Evolutionary conservation across 2,888 invertebrate genomes (phyloP).

Genomic region (Dolomedes plantarius): DNA sequence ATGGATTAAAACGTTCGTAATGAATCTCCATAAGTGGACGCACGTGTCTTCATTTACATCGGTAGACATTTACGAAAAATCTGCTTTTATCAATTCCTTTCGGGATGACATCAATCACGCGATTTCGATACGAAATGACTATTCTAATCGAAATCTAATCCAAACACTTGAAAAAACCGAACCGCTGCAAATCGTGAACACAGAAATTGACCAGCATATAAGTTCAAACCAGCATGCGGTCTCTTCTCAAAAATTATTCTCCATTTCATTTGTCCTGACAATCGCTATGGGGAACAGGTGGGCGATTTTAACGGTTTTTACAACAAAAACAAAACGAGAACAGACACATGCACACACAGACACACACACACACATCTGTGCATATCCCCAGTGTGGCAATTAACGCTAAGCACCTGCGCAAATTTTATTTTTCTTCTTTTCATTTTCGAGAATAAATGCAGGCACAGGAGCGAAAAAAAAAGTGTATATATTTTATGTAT

Average conservation of each 20-base stretch:
- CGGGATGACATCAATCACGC: too few relatives aligned
- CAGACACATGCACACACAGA: neutral
- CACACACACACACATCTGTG: slow-evolving; percentile 19
- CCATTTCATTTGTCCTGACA: slow-evolving; percentile 7
- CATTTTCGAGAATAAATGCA: neutral
- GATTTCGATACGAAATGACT: too few relatives aligned
- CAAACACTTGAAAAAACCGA: too few relatives aligned
- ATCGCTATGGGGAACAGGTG: slow-evolving; percentile 36
- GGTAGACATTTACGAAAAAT: too few relatives aligned
- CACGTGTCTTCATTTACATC: too few relatives aligned
- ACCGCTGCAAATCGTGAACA: too few relatives aligned
- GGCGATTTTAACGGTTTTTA: slow-evolving; percentile 47
- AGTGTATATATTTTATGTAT: slow-evolving; percentile 63
- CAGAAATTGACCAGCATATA: slow-evolving; percentile 4
- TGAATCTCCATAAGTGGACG: too few relatives aligned
- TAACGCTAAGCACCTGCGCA: slow-evolving; percentile 60
- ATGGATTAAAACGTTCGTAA: too few relatives aligned
- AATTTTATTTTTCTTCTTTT: slow-evolving; percentile 28
- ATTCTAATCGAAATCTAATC: too few relatives aligned
- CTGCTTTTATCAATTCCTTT: too few relatives aligned
- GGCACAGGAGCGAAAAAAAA: slow-evolving; percentile 26
- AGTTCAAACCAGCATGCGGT: neutral
- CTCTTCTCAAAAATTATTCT: slow-evolving; percentile 11
- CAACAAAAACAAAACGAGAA: neutral
- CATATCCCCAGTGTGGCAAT: slow-evolving; percentile 44